Evolutionary conservation across 2,797 vertebrate genomes (phyloP).

Genomic region (Coracias cyanogaster): DNA sequence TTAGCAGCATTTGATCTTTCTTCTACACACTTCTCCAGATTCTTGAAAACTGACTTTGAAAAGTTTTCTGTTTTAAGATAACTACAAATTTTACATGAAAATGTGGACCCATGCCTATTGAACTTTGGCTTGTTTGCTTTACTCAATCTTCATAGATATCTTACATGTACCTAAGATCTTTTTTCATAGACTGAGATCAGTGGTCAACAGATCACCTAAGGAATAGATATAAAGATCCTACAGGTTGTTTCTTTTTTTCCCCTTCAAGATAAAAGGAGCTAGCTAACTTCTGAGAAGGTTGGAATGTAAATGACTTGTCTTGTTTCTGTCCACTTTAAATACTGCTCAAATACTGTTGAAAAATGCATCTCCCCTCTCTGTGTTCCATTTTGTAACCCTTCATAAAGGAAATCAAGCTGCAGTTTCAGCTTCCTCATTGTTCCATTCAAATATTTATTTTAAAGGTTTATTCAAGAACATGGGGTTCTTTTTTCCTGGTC

Average conservation of each 20-base stretch:
- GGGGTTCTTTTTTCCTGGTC: background rate
- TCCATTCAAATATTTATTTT: background rate
- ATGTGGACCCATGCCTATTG: background rate
- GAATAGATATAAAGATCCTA: background rate
- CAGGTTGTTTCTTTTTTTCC: background rate
- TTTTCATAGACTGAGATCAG: background rate
- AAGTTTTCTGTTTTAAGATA: background rate
- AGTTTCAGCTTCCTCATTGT: background rate
- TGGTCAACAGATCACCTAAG: background rate
- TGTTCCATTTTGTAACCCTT: background rate
- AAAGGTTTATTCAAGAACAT: background rate
- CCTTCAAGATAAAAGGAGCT: background rate
- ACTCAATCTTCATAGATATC: background rate
- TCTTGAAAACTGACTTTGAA: constrained; percentile 9
- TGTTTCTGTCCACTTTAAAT: background rate
- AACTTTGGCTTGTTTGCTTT: background rate
- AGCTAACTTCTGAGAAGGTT: background rate
- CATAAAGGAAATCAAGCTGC: background rate
- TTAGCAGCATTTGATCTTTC: constrained; percentile 29
- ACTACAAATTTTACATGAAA: background rate
- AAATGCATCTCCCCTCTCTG: background rate
- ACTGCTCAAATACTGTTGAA: background rate
- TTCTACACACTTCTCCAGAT: constrained; percentile 15
- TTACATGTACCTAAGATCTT: background rate
- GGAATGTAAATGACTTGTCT: background rate